These are phyloP conservation scores for Cantharis lateralis DNA, from an alignment of 2,888 invertebrate genomes.

Conservation along the genomic window DNA sequence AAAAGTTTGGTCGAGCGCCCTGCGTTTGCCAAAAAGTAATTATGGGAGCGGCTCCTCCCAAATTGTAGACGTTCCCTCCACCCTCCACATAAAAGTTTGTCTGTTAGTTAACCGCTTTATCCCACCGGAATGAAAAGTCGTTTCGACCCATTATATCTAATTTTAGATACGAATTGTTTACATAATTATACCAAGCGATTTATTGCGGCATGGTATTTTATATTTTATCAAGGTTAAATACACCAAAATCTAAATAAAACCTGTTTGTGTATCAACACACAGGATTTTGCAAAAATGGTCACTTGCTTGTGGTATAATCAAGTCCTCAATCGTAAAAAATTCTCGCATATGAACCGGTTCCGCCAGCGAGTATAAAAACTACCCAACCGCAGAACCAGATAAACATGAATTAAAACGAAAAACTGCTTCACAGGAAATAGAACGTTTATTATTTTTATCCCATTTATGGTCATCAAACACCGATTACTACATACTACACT, in stretches of 20 bases:
- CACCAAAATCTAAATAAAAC: conserved; percentile 12
- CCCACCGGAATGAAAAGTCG: conserved; percentile 11
- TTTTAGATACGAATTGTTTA: conserved; percentile 18
- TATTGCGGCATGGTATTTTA: conserved; percentile 1
- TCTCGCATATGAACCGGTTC: conserved; percentile 28
- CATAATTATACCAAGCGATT: conserved; percentile 9
- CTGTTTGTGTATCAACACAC: conserved; percentile 7
- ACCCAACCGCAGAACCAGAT: conserved; percentile 23
- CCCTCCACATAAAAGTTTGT: conserved; percentile 17
- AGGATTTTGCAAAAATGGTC: conserved; percentile 23
- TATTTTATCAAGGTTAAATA: conserved; percentile 24
- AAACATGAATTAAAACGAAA: conserved; percentile 30
- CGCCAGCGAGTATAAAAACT: conserved; percentile 22
- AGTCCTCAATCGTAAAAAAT: conserved; percentile 25
- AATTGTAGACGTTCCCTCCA: conserved; percentile 15
- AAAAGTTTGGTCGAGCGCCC: conserved; percentile 16
- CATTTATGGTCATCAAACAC: conserved; percentile 7
- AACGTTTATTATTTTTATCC: conserved; percentile 27
- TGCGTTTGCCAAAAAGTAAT: conserved; percentile 29
- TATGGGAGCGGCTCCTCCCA: conserved; percentile 25
- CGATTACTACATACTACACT: neutral
- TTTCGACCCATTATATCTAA: conserved; percentile 15
- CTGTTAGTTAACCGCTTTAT: conserved; percentile 25
- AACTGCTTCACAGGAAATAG: conserved; percentile 31
- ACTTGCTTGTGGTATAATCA: conserved; percentile 20